Base-by-base conservation (phyloP, 92 coral and sea anemone species). In the Siderastrea radians region DNA sequence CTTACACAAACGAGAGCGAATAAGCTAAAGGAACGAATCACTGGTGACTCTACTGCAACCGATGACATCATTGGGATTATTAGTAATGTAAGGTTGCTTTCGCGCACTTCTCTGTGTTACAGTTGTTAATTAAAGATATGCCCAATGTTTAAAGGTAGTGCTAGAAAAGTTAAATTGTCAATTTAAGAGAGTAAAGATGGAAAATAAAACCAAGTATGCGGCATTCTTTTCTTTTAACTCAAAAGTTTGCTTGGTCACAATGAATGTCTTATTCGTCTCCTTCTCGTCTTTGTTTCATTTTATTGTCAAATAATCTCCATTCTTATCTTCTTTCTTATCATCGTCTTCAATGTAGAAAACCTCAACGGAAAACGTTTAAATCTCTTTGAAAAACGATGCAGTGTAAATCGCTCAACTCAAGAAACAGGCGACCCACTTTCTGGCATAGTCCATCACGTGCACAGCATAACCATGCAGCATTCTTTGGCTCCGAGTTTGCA, bases 381-480 rank as follows among this genome's bases (percentile, higher is more conserved):
- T 89, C 66, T 96, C 99, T 55, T 78, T 60, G 81, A 80, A 93
- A 52, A 92, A 96, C 55, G 95, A 82, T 49, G 90, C 72, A 1
- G 94, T 61, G 85, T 87, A 88, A 2, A 94, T 76, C 4, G 94
- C 86, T 71, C 92, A 90, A 17, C 84, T 90, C 43, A 90, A 74
- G 38, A 26, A 26, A 11, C 90, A 94, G 12, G 95, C 96, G 15
- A 90, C 73, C 99, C 99, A 96, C 79, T 96, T 95, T 46, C 93
- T 88, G 15, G 84, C 90, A 62, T 80, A 83, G 82, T 92, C 90
- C 8, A 94, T 26, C 72, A 96, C 96, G 74, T 96, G 99, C 14
- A 94, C 83, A 3, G 90, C 13, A 49, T 94, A 96, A 5, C 98
- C 99, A 26, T 26, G 38, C 38, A 26, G 84, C 94, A 64, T 96